A percentile compares a stretch with the other conserved stretches of the same genome.
These are phyloP conservation scores for Panthera tigris DNA, from an alignment of 2,113 vertebrate genomes.

Conservation along the genomic window DNA sequence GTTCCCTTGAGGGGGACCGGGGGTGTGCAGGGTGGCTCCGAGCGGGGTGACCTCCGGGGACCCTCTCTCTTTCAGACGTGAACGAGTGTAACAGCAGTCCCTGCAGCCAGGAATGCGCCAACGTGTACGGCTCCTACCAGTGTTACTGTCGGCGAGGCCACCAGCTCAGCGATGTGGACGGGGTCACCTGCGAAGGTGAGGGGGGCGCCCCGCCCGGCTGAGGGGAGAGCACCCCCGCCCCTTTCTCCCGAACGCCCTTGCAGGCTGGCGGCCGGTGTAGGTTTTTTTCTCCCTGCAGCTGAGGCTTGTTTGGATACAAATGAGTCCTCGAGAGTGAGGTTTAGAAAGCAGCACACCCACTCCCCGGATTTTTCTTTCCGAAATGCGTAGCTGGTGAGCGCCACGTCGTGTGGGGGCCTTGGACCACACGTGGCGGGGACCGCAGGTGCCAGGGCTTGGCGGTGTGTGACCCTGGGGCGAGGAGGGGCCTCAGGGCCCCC, in stretches of 20 bases:
- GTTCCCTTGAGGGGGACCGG: no score
- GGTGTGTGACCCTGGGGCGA: accelerated
- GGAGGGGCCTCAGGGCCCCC: not conserved
- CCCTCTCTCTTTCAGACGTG: slow-evolving; percentile 84
- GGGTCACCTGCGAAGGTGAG: slow-evolving; percentile 95
- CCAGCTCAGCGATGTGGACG: slow-evolving; percentile 97
- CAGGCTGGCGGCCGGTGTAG: accelerated
- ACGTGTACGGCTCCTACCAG: slow-evolving; percentile 97
- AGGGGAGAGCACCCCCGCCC: not conserved
- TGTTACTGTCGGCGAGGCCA: slow-evolving; percentile 98
- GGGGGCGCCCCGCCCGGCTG: not conserved
- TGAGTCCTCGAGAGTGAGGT: accelerated
- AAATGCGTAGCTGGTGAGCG: accelerated
- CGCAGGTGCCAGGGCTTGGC: accelerated
- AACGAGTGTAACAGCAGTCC: slow-evolving; percentile 94
- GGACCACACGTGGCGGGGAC: not conserved
- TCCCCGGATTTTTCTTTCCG: accelerated
- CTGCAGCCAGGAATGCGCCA: slow-evolving; percentile 97
- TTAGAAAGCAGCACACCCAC: not conserved
- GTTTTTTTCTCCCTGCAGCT: accelerated
- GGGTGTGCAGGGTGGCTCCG: accelerated
- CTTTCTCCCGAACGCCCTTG: accelerated
- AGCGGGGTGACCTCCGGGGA: accelerated
- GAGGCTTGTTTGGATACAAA: not conserved
- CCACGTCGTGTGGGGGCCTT: accelerated